phyloP scores from a whole-genome alignment of 2,113 vertebrate genomes.

The Paedocypris sp. region DNA sequence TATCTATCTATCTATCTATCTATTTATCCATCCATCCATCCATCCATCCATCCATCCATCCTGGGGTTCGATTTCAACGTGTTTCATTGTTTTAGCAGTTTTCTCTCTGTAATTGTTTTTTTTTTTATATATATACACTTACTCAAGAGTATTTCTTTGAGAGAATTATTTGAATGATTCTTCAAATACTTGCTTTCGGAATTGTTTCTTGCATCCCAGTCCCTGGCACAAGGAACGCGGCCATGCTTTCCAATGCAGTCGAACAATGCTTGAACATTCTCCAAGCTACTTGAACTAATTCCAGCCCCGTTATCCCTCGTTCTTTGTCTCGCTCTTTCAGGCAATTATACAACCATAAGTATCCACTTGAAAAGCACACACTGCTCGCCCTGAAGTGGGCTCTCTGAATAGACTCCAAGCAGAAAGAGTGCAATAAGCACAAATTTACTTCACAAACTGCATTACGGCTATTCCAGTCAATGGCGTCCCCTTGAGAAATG shows the following conservation, averaged over 20 bases:
- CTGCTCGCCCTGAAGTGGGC: slow-evolving; percentile 9
- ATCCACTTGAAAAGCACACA: slow-evolving; percentile 25
- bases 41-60: too few species aligned
- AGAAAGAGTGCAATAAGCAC: not conserved
- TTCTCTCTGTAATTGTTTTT: too few species aligned
- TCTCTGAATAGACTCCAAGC: slow-evolving; percentile 12
- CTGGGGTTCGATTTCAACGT: too few species aligned
- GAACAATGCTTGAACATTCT: slow-evolving; percentile 41
- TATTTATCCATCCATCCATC: too few species aligned
- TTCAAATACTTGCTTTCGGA: slow-evolving; percentile 9
- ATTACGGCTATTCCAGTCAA: not conserved
- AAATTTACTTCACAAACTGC: not conserved
- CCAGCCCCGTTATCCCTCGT: slow-evolving; percentile 25
- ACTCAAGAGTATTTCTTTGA: not conserved
- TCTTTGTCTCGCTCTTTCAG: slow-evolving; percentile 8
- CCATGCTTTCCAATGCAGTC: slow-evolving; percentile 44
- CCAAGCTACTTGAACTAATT: slow-evolving; percentile 43
- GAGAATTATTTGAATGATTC: slow-evolving; percentile 1
- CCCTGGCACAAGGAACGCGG: slow-evolving; percentile 23
- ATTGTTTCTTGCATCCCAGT: slow-evolving; percentile 15
- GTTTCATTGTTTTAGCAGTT: too few species aligned
- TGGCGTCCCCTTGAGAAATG: slow-evolving; percentile 8
- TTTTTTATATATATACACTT: too few species aligned
- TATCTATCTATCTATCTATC: too few species aligned
- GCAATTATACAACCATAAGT: slow-evolving; percentile 37